Evolutionary conservation across 2,797 vertebrate species (phyloP), one percentile per base, ranked within the genome.

Genomic region (Sebastes matsubarae): DNA sequence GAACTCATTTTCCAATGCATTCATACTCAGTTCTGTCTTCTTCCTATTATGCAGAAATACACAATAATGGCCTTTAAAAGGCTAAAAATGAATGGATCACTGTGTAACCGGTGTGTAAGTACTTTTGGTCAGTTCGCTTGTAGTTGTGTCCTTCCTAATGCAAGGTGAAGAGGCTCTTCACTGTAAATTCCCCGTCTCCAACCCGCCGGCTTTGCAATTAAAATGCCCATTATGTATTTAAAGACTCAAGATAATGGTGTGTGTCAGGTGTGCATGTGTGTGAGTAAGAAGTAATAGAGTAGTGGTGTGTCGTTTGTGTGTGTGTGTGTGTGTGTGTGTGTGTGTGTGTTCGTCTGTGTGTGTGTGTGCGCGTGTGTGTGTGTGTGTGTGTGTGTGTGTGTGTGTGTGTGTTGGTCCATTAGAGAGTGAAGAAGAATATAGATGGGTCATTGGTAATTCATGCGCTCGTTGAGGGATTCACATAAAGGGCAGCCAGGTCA

Each of bases 391-490:
- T 10, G 3, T 18, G 42, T n/a, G 20, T 34, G 80, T 79, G 77
- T 61, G 80, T 59, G 78, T 74, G 85, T 80, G 85, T 88, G 86
- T 79, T 82, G 72, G 83, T 90, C 87, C 85, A 88, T 89, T 90
- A 91, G 88, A 81, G 77, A 82, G 83, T 55, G 64, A 84, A 83
- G 77, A 77, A 67, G 75, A 84, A 79, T 87, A 78, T 86, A 80
- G 69, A 86, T 85, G 86, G 89, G 72, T 90, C 90, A 83, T 95
- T 92, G 92, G 86, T 94, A 87, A 94, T 94, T 90, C 89, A 94
- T 93, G 88, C 69, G 58, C 73, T 82, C 34, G 22, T 63, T 83
- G 83, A 90, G 83, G 79, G 86, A 88, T 75, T 70, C 88, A 75
- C 81, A 79, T 77, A 81, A 81, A 91, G 85, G 83, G 80, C 87